Evolutionary conservation across 2,797 vertebrate species (phyloP), one percentile per base, ranked within the genome.

Genomic region (Molossus alvarezi): DNA sequence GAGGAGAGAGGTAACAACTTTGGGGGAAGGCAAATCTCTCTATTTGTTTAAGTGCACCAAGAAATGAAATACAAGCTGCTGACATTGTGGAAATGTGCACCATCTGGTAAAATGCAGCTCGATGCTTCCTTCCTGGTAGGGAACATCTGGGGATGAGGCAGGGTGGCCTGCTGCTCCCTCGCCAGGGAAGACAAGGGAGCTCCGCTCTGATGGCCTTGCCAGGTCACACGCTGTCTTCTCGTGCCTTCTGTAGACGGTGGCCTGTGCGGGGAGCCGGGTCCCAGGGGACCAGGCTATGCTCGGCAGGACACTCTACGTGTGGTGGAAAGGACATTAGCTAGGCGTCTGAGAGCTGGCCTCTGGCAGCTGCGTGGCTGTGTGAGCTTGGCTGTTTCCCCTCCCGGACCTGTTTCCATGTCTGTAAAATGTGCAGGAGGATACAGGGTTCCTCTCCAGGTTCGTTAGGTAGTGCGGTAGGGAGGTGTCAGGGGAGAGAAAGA

Each of bases 21-120:
- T 81, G 33, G 53, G 51, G 91, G 37, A 83, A 89, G 90, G 62
- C 79, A 90, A 91, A 90, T 95, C 87, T 71, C 73, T 76, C 72
- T 96, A 51, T 88, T 96, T 94, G 90, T 96, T 97, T 95, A 85
- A 93, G 15, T 76, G 51, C 4, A 88, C 41, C 5, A 21, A 94
- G 62, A 88, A 84, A 75, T 88, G 83, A 94, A 93, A 71, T 75
- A 79, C 51, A 88, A 67, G 93, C 92, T 95, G 85, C 89, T 91
- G 86, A 75, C 14, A 86, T 91, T 88, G 57, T 83, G 62, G 15
- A 64, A 82, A 62, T 62, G 72, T 88, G 27, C 14, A 29, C 95
- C 93, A 96, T 91, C 96, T 98, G 95, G 85, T 90, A 91, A 92
- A 97, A 82, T 5, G 88, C 53, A 84, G 58, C 71, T 75, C 92